Evolutionary conservation across 2,797 vertebrate species (phyloP), one percentile per base, ranked within the genome.

Genomic region (Sarcoramphus papa): DNA sequence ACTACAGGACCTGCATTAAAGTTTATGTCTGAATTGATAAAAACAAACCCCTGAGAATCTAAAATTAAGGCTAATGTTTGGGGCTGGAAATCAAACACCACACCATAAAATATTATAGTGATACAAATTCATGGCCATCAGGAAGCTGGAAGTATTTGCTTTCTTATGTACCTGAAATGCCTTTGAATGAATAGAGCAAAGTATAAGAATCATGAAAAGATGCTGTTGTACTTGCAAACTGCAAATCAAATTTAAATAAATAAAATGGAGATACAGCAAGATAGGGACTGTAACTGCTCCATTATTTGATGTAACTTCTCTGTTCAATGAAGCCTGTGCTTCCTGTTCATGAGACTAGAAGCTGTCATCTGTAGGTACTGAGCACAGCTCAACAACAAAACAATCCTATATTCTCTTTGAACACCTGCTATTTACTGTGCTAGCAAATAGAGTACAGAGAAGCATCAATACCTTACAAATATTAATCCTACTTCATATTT

Each of bases 401-500:
- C 10, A 41, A 74, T 13, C 33, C 8, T 31, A 27, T 15, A 22
- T 51, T 67, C 3, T 74, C 50, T 67, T 45, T 62, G 45, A 84
- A 84, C 27, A 76, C 7, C 25, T 75, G 28, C 9, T 59, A 15
- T 75, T 67, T 84, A 56, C 28, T 54, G 7, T 45, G 15, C 18
- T 37, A 87, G 33, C n/a, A 48, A 67, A 76, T 24, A 82, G 25
- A 74, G 47, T n/a, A 88, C 16, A 90, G 12, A 81, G 20, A 91
- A 80, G 17, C 27, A 75, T 40, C 28, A 69, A 27, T 98, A 99
- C 99, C 98, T 98, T 97, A 97, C 97, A 96, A 99, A 99, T 79
- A 98, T 97, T 80, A 99, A 96, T 92, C 98, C 98, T 21, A 98
- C 97, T 98, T 99, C 98, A 33, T 99, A 99, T 96, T 98, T 98